phyloP scores from a whole-genome alignment of 2,888 invertebrate genomes.

The Folsomia manolachei region DNA sequence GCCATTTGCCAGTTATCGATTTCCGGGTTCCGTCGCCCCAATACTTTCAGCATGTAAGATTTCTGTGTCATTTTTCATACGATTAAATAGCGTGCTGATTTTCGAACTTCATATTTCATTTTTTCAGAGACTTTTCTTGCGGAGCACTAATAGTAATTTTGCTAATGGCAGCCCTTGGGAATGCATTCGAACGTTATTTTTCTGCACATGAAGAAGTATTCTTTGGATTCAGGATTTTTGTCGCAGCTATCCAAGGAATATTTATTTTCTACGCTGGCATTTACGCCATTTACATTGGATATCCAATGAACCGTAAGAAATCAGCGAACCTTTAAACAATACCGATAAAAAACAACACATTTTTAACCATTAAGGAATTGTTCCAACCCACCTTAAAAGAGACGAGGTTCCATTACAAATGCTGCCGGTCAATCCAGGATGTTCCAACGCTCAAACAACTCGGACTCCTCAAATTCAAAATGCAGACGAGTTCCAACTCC shows the following conservation, averaged over 20 bases:
- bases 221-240: not conserved
- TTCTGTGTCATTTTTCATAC: not conserved
- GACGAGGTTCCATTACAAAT: not conserved
- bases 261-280: not conserved
- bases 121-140: not conserved
- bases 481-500: not conserved
- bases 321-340: too few species aligned
- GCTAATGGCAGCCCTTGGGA: not conserved
- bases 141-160: not conserved
- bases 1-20: constrained; percentile 8
- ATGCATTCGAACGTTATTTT: constrained; percentile 7
- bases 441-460: too few species aligned
- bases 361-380: too few species aligned
- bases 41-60: not conserved
- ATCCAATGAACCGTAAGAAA: constrained; percentile 2
- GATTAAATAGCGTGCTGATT: not conserved
- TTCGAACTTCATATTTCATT: not conserved
- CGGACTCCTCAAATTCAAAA: not conserved
- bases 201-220: not conserved
- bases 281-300: constrained; percentile 8
- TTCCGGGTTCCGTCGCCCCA: not conserved
- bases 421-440: not conserved
- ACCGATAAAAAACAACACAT: too few species aligned
- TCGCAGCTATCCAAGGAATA: constrained; percentile 4
- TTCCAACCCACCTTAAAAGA: too few species aligned